A percentile compares a stretch with the other conserved stretches of the same genome.
phyloP scores from a whole-genome alignment of 2,888 invertebrate species.

The Tuta absoluta region DNA sequence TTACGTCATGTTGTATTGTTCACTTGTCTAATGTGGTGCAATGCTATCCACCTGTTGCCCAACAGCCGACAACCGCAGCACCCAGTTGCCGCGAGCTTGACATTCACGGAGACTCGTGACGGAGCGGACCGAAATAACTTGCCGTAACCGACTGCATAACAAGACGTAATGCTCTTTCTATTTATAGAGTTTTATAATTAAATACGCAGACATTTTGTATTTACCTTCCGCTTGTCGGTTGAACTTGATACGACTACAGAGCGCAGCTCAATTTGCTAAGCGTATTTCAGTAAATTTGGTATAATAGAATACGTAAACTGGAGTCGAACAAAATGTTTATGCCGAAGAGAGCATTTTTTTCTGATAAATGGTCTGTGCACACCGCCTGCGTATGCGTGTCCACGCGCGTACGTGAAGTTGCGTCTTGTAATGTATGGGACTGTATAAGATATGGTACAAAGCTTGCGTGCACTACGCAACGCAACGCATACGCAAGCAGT shows the following conservation, averaged over 20 bases:
- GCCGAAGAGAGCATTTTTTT: too few relatives aligned
- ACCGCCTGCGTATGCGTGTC: too few relatives aligned
- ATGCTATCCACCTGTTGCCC: constrained; percentile 74
- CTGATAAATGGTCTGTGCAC: too few relatives aligned
- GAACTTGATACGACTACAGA: background rate
- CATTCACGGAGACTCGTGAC: constrained; percentile 75
- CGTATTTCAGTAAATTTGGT: background rate
- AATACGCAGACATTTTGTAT: constrained; percentile 68
- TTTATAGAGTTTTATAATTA: constrained; percentile 76
- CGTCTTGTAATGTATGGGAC: too few relatives aligned
- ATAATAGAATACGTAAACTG: too few relatives aligned
- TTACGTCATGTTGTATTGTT: constrained; percentile 38
- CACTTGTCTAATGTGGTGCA: constrained; percentile 47
- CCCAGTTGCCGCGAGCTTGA: constrained; percentile 75
- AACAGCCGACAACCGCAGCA: constrained; percentile 51
- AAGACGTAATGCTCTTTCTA: constrained; percentile 74
- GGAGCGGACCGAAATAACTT: constrained; percentile 73
- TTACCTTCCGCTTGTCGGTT: constrained; percentile 59
- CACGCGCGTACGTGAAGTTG: too few relatives aligned
- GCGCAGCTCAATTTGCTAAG: background rate
- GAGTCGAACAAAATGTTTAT: too few relatives aligned
- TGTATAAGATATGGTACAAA: too few relatives aligned
- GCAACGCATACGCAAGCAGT: too few relatives aligned
- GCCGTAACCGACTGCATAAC: constrained; percentile 74
- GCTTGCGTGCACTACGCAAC: too few relatives aligned